Conservation (phyloP, 2,113 vertebrate species). For the Pseudolaguvia tuberculata region DNA sequence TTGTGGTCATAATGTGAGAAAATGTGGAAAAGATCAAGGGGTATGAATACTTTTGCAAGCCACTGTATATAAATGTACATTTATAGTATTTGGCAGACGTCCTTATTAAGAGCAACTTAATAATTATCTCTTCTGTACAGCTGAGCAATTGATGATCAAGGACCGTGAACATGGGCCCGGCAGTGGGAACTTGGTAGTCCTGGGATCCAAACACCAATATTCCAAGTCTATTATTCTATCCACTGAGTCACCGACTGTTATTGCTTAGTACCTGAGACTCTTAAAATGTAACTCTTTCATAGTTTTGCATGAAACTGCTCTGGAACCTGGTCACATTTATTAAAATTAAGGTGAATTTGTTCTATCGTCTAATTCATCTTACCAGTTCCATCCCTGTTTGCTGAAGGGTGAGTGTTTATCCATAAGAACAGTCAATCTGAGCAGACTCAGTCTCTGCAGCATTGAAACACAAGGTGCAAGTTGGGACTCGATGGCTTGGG, state of each 20-base stretch:
- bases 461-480: conserved; percentile 70
- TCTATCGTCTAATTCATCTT: conserved; percentile 51
- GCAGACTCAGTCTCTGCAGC: conserved; percentile 76
- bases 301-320: background rate
- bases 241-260: too few relatives aligned
- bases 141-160: too few relatives aligned
- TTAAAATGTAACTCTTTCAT: background rate
- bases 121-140: too few relatives aligned
- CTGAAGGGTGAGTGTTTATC: conserved; percentile 81
- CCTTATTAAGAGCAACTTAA: too few relatives aligned
- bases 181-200: too few relatives aligned
- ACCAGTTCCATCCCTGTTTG: conserved; percentile 89
- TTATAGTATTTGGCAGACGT: background rate
- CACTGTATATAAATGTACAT: too few relatives aligned
- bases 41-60: too few relatives aligned
- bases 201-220: too few relatives aligned
- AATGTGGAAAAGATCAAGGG: too few relatives aligned
- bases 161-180: too few relatives aligned
- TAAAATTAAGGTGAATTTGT: background rate
- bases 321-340: conserved; percentile 39
- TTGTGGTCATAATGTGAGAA: too few relatives aligned
- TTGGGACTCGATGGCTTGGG: conserved; percentile 59
- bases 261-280: background rate
- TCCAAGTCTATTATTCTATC: too few relatives aligned
- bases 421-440: conserved; percentile 82